These are phyloP conservation scores for Batillaria attramentaria DNA, from an alignment of 1,140 invertebrate species.

Conservation along the genomic window DNA sequence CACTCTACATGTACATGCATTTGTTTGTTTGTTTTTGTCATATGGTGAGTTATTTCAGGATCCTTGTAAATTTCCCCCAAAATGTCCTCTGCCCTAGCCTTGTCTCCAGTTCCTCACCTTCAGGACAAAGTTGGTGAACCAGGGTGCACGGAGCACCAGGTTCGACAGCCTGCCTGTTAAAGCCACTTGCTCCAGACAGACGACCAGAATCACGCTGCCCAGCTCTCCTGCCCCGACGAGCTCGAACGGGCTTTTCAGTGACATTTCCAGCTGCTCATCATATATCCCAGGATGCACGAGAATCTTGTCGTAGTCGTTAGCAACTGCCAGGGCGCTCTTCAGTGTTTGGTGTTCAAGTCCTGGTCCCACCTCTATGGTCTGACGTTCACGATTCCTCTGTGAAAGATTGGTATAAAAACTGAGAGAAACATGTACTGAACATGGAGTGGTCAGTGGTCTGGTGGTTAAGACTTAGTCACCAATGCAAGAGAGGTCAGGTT, in stretches of 20 bases:
- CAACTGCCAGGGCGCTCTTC: constrained; percentile 58
- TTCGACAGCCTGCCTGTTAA: constrained; percentile 62
- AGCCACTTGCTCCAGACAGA: constrained; percentile 63
- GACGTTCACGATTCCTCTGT: constrained; percentile 50
- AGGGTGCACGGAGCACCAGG: constrained; percentile 63
- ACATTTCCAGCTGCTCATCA: constrained; percentile 68
- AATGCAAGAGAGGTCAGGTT: too few species aligned
- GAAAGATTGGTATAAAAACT: constrained; percentile 46
- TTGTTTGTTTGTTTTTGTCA: too few species aligned
- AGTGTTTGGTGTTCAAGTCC: constrained; percentile 57
- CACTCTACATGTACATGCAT: too few species aligned
- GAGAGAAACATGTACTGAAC: too few species aligned
- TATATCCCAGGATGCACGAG: constrained; percentile 65
- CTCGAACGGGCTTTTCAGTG: constrained; percentile 65
- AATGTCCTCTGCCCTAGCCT: too few species aligned
- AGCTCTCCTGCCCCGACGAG: constrained; percentile 62
- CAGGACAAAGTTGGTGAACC: constrained; percentile 65
- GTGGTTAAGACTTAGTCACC: too few species aligned
- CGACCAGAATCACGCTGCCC: constrained; percentile 63
- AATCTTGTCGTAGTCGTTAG: constrained; percentile 63
- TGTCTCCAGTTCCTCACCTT: constrained; percentile 63
- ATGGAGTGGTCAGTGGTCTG: too few species aligned
- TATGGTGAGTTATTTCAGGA: too few species aligned
- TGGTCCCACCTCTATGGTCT: constrained; percentile 59
- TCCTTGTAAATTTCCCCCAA: too few species aligned